These are phyloP conservation scores for Cheilosia urbana DNA, from an alignment of 2,888 invertebrate species.

Conservation along the genomic window DNA sequence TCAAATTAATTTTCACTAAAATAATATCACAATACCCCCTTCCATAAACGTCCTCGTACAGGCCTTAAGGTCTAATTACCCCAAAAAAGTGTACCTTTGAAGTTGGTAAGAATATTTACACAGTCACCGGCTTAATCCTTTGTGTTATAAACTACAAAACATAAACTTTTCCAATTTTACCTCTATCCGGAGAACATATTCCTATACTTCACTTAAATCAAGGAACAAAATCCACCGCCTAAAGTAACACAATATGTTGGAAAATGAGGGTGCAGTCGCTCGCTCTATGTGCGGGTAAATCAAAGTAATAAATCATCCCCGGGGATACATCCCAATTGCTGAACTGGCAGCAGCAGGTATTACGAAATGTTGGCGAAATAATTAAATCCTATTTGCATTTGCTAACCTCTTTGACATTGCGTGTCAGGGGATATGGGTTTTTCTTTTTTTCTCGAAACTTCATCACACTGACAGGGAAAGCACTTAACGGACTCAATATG, in stretches of 20 bases:
- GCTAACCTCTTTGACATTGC: conserved; percentile 50
- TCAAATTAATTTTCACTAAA: neutral
- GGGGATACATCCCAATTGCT: conserved; percentile 47
- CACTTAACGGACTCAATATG: conserved; percentile 18
- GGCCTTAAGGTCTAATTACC: conserved; percentile 19
- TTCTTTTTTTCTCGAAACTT: neutral
- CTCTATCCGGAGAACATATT: neutral
- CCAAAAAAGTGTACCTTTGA: conserved; percentile 25
- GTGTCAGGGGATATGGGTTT: neutral
- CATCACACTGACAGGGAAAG: neutral
- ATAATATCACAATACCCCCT: neutral
- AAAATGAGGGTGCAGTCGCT: conserved; percentile 42
- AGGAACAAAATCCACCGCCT: conserved; percentile 16
- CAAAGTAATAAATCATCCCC: conserved; percentile 68
- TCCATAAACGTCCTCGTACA: neutral
- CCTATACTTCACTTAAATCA: neutral
- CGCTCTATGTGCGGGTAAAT: conserved; percentile 32
- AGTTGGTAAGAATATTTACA: conserved; percentile 32
- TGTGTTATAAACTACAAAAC: conserved; percentile 6
- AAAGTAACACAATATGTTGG: conserved; percentile 31
- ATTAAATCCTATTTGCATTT: conserved; percentile 64
- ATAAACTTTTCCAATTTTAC: neutral
- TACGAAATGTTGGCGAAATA: conserved; percentile 44
- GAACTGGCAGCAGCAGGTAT: conserved; percentile 26
- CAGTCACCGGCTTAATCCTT: conserved; percentile 26